Percentiles rank a stretch among this genome's conserved stretches.
These are phyloP conservation scores for Boloria selene DNA, from an alignment of 2,888 invertebrate genomes.

Conservation along the genomic window DNA sequence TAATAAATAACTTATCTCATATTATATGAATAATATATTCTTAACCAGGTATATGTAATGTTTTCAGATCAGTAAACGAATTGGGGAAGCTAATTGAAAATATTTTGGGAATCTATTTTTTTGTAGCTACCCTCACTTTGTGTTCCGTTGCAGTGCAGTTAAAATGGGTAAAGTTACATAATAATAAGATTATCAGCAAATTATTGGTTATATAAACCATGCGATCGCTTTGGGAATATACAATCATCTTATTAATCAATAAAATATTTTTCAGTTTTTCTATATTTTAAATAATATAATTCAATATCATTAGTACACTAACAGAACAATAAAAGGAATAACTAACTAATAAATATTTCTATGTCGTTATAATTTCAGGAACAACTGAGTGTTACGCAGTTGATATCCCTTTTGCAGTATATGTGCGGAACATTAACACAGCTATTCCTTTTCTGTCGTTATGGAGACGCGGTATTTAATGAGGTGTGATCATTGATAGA, in stretches of 20 bases:
- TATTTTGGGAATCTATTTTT: conserved; percentile 66
- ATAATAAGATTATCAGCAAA: background rate
- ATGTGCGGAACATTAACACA: conserved; percentile 61
- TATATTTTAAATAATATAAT: background rate
- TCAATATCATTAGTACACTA: background rate
- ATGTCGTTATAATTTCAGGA: conserved; percentile 48
- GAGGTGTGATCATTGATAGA: conserved; percentile 47
- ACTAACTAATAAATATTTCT: background rate
- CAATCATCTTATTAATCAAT: too few relatives aligned
- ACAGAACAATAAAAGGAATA: too few relatives aligned
- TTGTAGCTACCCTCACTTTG: conserved; percentile 59
- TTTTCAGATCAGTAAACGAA: conserved; percentile 54
- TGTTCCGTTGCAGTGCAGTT: conserved; percentile 65
- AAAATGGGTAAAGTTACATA: conserved; percentile 50
- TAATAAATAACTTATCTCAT: background rate
- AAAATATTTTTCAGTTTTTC: background rate
- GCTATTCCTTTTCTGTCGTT: conserved; percentile 64
- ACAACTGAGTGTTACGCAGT: conserved; percentile 54
- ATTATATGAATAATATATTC: background rate
- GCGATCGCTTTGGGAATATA: too few relatives aligned
- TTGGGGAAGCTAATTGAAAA: conserved; percentile 52
- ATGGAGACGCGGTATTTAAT: conserved; percentile 59
- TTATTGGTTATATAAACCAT: too few relatives aligned
- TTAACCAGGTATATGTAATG: background rate
- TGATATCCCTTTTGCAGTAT: conserved; percentile 60